Percentiles rank a stretch among this genome's conserved stretches.
Evolutionary conservation across 2,113 vertebrate species (phyloP).

Genomic region (Erpornis zantholeuca): DNA sequence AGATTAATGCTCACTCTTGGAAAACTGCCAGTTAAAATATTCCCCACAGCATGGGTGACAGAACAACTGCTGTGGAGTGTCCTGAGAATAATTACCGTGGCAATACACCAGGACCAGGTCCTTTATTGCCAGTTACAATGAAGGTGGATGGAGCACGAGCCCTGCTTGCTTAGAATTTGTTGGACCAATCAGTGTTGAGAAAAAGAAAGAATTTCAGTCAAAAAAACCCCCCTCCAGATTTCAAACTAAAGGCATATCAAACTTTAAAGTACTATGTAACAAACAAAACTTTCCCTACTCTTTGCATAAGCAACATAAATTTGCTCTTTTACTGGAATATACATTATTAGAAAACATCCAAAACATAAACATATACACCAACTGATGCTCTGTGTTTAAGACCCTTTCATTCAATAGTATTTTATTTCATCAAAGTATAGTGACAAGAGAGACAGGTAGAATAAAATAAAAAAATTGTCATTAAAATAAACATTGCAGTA

Average conservation of each 20-base stretch:
- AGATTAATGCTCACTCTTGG: slow-evolving; percentile 68
- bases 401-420: not conserved
- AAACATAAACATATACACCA: not conserved
- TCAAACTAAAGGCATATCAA: not conserved
- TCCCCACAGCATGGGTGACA: slow-evolving; percentile 57
- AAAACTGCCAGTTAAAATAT: slow-evolving; percentile 68
- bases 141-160: not conserved
- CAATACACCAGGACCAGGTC: slow-evolving; percentile 40
- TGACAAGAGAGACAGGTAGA: not conserved
- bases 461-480: not conserved
- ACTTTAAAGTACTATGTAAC: not conserved
- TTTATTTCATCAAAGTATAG: not conserved
- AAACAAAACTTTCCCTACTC: not conserved
- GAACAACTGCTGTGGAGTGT: slow-evolving; percentile 49
- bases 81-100: slow-evolving; percentile 63
- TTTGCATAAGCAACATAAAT: not conserved
- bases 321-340: not conserved
- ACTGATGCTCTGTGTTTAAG: not conserved
- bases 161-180: slow-evolving; percentile 10
- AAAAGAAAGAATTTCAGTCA: slow-evolving; percentile 18
- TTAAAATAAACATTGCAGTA: not conserved
- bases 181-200: not conserved
- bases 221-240: not conserved
- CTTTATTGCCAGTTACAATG: slow-evolving; percentile 48
- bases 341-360: not conserved